Percentiles rank a stretch among this genome's conserved stretches.
phyloP scores from a whole-genome alignment of 2,888 invertebrate genomes.

The Acanthococcus lagerstroemiae region DNA sequence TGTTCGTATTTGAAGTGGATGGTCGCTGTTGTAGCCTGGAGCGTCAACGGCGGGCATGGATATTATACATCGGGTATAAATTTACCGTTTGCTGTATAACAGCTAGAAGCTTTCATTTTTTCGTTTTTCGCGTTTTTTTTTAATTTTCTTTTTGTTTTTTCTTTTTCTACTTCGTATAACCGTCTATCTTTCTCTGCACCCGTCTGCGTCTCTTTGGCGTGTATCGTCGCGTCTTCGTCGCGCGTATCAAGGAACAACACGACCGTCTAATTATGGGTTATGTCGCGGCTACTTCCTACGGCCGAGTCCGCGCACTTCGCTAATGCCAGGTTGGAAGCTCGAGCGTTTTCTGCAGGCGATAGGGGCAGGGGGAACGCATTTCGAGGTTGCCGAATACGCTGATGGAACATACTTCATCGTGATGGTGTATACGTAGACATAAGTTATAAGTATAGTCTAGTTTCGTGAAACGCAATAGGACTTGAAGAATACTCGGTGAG shows the following conservation, averaged over 20 bases:
- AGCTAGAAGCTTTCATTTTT: slow-evolving; percentile 23
- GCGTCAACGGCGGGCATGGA: slow-evolving; percentile 21
- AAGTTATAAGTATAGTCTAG: too few species aligned
- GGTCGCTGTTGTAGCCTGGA: slow-evolving; percentile 17
- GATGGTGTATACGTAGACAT: too few species aligned
- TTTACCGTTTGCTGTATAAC: slow-evolving; percentile 27
- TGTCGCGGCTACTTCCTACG: slow-evolving; percentile 24
- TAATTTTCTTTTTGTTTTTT: slow-evolving; percentile 13
- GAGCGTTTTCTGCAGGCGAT: too few species aligned
- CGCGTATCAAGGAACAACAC: slow-evolving; percentile 10
- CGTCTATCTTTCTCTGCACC: too few species aligned
- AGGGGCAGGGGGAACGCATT: too few species aligned
- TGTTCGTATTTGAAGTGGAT: slow-evolving; percentile 17
- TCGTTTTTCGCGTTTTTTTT: slow-evolving; percentile 5
- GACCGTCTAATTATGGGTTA: slow-evolving; percentile 18
- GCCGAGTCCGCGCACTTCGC: neutral
- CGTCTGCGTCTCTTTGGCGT: too few species aligned
- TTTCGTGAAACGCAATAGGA: too few species aligned
- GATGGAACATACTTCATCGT: too few species aligned
- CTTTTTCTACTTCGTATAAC: neutral
- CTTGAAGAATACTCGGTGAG: too few species aligned
- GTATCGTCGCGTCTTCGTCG: neutral
- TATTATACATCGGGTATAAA: too few species aligned
- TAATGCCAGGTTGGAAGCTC: too few species aligned
- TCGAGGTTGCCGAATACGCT: too few species aligned